Evolutionary conservation across 2,888 invertebrate species (phyloP), one percentile per base, ranked within the genome.

Genomic region (Clanis bilineata): DNA sequence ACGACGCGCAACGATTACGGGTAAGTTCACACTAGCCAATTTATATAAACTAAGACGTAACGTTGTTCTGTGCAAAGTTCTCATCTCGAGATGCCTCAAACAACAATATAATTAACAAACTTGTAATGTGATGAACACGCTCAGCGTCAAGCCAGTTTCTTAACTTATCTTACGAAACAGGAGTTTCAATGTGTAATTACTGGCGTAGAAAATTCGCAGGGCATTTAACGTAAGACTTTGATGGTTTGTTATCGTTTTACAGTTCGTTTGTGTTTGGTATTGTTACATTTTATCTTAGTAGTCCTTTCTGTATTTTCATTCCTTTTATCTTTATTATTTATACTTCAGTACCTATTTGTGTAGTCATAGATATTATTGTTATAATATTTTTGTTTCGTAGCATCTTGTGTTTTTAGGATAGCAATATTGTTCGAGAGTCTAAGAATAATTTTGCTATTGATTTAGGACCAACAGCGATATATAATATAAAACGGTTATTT

Each of bases 1-100:
- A 98, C 80, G 98, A 98, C 88, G 97, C 98, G 58, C 95, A 96
- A 81, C 94, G 95, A 85, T 93, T 98, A 83, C 94, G 96, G 93
- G 97, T 97, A 93, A 94, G 95, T 93, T 39, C 36, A 58, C 21
- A 58, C 32, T 10, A 51, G 10, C 25, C 65, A 60, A 36, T 51
- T 5, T 21, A 15, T 47, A 32, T 32, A 32, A 18, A n/a, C 39
- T 28, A 7, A 22, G 22, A 56, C 59, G 41, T 32, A 22, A 36
- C 22, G 65, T 59, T 45, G 55, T 60, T 60, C 45, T 57, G 59
- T 57, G 23, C 32, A 57, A 70, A 69, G 58, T 70, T 66, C 47
- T 56, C 58, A 54, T 61, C 67, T 64, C 41, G 54, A 51, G 60
- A 64, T 59, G 61, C 57, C 58, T 60, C 39, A 58, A 59, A 63